Conservation (phyloP, 2,113 vertebrate species). For the Ivindomyrus marchei region DNA sequence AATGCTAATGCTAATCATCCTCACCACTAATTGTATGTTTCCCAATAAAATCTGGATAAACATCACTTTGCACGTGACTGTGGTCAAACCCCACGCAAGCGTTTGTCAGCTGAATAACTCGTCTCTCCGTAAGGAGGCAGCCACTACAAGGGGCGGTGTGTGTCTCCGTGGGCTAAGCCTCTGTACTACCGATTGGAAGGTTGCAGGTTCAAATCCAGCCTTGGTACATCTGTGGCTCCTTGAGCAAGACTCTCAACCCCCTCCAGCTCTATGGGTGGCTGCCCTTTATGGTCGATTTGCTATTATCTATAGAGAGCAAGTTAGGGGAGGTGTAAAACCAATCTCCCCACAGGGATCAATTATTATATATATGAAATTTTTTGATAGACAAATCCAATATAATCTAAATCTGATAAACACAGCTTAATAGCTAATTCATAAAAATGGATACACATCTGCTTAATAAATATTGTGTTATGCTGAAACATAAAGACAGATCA, state of each 20-base stretch:
- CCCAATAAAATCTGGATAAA: not conserved
- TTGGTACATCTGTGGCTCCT: too few species aligned
- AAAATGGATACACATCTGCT: not conserved
- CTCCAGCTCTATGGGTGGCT: too few species aligned
- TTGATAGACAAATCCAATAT: not conserved
- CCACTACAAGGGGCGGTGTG: accelerated
- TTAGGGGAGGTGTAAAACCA: too few species aligned
- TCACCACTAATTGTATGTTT: not conserved
- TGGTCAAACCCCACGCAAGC: not conserved
- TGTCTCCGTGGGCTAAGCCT: too few species aligned
- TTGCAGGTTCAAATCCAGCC: too few species aligned
- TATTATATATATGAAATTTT: not conserved
- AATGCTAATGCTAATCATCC: not conserved
- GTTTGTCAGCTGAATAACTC: not conserved
- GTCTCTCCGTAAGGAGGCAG: not conserved
- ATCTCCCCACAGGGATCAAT: too few species aligned
- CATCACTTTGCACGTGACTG: not conserved
- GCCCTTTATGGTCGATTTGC: too few species aligned
- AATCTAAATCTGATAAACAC: not conserved
- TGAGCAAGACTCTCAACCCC: too few species aligned
- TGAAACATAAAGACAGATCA: not conserved
- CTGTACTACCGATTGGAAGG: too few species aligned
- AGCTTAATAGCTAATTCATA: not conserved
- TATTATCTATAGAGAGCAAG: too few species aligned
- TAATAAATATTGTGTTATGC: not conserved